A percentile compares a stretch with the other conserved stretches of the same genome.
phyloP scores from a whole-genome alignment of 2,113 vertebrate species.

The Rana temporaria region DNA sequence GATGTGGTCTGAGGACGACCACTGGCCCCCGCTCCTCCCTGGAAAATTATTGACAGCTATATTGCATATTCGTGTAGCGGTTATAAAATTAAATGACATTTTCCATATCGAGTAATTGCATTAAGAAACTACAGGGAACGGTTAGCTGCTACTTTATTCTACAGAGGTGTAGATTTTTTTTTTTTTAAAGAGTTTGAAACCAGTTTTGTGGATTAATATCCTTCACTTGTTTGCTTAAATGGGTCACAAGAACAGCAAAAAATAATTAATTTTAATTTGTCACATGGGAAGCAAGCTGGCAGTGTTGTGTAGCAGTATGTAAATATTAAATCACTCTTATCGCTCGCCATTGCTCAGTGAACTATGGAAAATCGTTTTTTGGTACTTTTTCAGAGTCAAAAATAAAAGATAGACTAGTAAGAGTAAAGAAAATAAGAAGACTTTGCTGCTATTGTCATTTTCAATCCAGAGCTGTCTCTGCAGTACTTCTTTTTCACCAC shows the following conservation, averaged over 20 bases:
- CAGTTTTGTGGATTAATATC: background rate
- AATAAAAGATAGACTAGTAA: too few species aligned
- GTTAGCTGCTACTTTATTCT: background rate
- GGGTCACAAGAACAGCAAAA: background rate
- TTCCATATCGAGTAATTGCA: constrained; percentile 76
- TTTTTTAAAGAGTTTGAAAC: background rate
- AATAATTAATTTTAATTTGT: too few species aligned
- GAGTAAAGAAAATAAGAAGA: too few species aligned
- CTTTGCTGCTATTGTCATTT: too few species aligned
- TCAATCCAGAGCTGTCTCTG: too few species aligned
- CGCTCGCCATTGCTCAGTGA: too few species aligned
- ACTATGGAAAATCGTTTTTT: too few species aligned
- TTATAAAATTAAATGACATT: constrained; percentile 71
- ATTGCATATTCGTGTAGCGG: constrained; percentile 80
- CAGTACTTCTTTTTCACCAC: too few species aligned
- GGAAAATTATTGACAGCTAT: constrained; percentile 78
- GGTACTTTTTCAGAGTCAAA: too few species aligned
- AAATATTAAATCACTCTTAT: too few species aligned
- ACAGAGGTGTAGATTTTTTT: background rate
- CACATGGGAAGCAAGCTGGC: too few species aligned
- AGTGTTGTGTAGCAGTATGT: too few species aligned
- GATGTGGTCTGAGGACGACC: constrained; percentile 70
- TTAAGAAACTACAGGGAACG: constrained; percentile 72
- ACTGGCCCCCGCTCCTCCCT: constrained; percentile 61
- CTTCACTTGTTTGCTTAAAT: background rate